Evolutionary conservation across 1,140 invertebrate species (phyloP), one percentile per base, ranked within the genome.

Genomic region (Drosophila lacertosa): DNA sequence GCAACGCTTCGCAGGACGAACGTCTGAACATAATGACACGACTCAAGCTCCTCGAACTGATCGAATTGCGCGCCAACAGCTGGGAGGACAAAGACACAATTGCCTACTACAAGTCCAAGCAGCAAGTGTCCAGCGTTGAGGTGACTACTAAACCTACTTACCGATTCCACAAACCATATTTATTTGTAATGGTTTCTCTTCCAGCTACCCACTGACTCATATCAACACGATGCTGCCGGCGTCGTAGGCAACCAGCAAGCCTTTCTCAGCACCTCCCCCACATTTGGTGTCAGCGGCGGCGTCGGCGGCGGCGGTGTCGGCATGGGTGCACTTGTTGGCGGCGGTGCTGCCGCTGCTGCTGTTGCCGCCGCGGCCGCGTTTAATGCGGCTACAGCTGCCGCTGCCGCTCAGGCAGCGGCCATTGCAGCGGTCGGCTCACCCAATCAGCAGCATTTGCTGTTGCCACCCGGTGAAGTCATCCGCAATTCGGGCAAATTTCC

Each of bases 401-500:
- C 88, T n/a, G 81, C 84, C 18, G 89, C 82, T 3, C 77, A 83
- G 29, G 89, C 89, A n/a, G 89, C 89, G 16, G 86, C 83, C 16
- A 91, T 91, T 48, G 89, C 86, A 22, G 80, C 84, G 29, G 89
- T 90, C 55, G 89, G 89, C 66, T 78, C 89, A 68, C 84, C 89
- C 35, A 79, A 89, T 42, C 89, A 91, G 55, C 89, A 90, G 74
- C 89, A 90, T 20, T 39, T 90, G 54, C 57, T 96, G 55, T 93
- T 97, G 40, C 94, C 92, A 53, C 95, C 96, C 32, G 96, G 96
- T 54, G 97, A 97, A 92, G 93, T 97, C 9, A 94, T 98, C 40
- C 97, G 97, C 91, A 95, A 95, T 45, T 97, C 96, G 37, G 97
- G 96, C 39, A 97, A 97, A 91, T 97, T 96, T 91, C 92, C 93